These are phyloP conservation scores for Procapra przewalskii DNA, from an alignment of 2,113 vertebrate genomes.

Conservation along the genomic window DNA sequence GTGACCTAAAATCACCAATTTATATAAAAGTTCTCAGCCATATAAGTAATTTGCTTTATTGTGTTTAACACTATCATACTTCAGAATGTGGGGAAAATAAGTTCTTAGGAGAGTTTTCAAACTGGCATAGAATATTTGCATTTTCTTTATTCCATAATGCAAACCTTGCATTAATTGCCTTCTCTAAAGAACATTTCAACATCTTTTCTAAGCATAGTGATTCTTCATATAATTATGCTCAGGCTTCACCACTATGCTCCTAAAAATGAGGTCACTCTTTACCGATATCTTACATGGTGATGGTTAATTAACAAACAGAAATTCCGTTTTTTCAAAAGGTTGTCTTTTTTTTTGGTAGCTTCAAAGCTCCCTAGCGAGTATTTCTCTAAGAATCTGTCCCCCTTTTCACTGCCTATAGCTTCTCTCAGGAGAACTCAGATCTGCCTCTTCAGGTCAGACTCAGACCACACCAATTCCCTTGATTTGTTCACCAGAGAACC, in stretches of 20 bases:
- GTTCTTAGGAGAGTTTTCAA: neutral
- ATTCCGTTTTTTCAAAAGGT: neutral
- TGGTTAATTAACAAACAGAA: slow-evolving; percentile 30
- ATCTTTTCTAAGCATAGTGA: neutral
- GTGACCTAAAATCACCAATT: neutral
- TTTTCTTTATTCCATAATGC: neutral
- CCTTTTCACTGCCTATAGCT: neutral
- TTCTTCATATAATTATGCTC: neutral
- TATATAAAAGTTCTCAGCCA: neutral
- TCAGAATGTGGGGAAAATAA: neutral
- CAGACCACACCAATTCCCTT: neutral
- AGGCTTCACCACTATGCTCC: neutral
- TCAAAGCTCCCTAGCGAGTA: neutral
- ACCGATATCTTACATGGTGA: neutral
- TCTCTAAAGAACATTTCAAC: neutral
- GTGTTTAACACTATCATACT: neutral
- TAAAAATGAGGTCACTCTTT: neutral
- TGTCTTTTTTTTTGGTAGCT: neutral
- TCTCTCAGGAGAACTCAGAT: neutral
- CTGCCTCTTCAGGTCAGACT: neutral
- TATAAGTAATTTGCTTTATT: neutral
- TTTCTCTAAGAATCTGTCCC: neutral
- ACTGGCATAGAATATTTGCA: neutral
- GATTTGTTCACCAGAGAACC: neutral
- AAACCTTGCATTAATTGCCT: neutral